Base-by-base conservation (phyloP, 2,113 vertebrate species). In the Xerus inauris region DNA sequence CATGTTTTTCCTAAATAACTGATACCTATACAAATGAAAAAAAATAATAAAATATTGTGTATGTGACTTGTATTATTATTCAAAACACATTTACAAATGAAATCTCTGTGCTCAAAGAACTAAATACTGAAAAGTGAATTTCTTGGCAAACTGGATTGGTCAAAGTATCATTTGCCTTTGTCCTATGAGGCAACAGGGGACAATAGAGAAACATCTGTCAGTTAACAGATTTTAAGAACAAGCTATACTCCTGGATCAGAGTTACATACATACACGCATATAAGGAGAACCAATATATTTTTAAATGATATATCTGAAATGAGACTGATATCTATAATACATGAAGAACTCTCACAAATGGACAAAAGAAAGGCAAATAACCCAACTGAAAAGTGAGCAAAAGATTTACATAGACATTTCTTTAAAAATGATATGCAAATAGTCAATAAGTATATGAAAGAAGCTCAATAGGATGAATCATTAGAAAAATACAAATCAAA, bases 171-270 rank as follows among this genome's bases (percentile, higher is more conserved):
- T 89, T 80, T 75, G 32, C 49, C 59, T 84, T 49, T 93, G 42
- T 93, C 89, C 38, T 51, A 16, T 32, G 57, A 45, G 35, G 67
- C 72, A 51, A 77, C 30, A 6, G 57, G 87, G 35, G 40, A 49
- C 59, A 72, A n/a, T 22, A 77, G 0, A 12, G 67, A 67, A 89
- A 92, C 94, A 94, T 93, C 94, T 83, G 72, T 89, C 0, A 0
- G 0, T 1, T 10, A 79, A 32, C 16, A 77, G 19, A 38, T 82
- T 97, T 85, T 81, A 57, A 40, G 93, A 87, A 88, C 51, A 90
- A 84, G 79, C 69, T 92, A 89, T 35, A 92, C 24, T 81, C 86
- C 96, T 95, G 45, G 38, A 94, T 97, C 97, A 51, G 96, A 96
- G 6, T 76, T 26, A 89, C 40, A 51, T 13, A 38, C 40, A 54